These are phyloP conservation scores for Cataglyphis altisquamis DNA, from an alignment of 2,888 invertebrate species.

Conservation along the genomic window DNA sequence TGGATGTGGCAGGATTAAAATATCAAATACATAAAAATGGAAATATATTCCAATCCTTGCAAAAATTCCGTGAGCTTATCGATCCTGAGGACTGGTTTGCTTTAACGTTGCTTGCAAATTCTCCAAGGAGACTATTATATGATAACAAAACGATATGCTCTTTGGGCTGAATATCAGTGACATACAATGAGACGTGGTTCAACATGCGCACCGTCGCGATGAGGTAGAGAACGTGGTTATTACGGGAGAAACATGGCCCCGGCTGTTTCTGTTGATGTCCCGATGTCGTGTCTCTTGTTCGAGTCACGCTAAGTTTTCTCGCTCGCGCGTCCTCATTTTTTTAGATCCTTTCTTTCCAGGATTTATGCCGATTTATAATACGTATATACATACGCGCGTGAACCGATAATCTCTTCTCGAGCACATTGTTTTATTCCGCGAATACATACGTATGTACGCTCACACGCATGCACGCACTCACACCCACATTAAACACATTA, in stretches of 20 bases:
- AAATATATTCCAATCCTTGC: neutral
- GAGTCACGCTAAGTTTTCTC: constrained; percentile 77
- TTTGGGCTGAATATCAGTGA: constrained; percentile 39
- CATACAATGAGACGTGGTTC: constrained; percentile 48
- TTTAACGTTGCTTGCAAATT: constrained; percentile 34
- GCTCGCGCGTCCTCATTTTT: constrained; percentile 9
- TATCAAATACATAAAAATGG: neutral
- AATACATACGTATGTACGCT: neutral
- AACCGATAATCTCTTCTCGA: constrained; percentile 4
- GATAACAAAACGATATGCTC: constrained; percentile 54
- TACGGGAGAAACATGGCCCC: constrained; percentile 77
- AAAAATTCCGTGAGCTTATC: constrained; percentile 49
- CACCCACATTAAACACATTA: constrained; percentile 73
- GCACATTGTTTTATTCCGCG: constrained; percentile 29
- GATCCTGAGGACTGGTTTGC: constrained; percentile 26
- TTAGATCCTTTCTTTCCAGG: constrained; percentile 23
- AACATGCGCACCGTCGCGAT: constrained; percentile 65
- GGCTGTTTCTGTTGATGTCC: constrained; percentile 75
- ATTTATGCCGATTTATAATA: constrained; percentile 45
- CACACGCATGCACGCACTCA: constrained; percentile 59
- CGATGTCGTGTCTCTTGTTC: constrained; percentile 78
- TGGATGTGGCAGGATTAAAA: no score
- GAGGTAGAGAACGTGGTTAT: constrained; percentile 67
- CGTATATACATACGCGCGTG: constrained; percentile 26
- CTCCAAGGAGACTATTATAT: constrained; percentile 55